phyloP scores from a whole-genome alignment of 2,113 vertebrate species.

The Sturnus vulgaris region DNA sequence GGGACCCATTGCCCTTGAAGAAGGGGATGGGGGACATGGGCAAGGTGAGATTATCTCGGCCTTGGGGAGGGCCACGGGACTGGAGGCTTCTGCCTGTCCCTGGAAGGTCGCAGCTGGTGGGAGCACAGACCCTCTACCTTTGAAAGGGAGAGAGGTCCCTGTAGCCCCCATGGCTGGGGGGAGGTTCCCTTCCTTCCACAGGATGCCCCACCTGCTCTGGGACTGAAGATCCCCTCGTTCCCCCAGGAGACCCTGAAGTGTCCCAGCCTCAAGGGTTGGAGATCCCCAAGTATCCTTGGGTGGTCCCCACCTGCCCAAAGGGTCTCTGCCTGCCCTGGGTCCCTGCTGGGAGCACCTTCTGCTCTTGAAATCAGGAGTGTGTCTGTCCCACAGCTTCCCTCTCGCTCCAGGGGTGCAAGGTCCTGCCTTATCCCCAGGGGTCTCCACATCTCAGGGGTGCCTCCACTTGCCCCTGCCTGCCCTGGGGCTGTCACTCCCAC shows the following conservation, averaged over 20 bases:
- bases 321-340: neutral
- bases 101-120: neutral
- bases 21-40: neutral
- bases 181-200: accelerated
- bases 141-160: neutral
- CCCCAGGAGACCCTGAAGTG: no score
- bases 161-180: neutral
- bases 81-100: neutral
- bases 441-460: neutral
- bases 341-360: neutral
- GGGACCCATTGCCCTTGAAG: neutral
- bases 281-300: neutral
- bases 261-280: neutral
- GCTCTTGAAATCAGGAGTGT: no score
- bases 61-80: neutral
- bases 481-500: accelerated
- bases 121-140: neutral
- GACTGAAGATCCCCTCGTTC: neutral
- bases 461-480: neutral
- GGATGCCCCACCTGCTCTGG: neutral
- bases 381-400: neutral
- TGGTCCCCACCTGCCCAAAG: neutral
- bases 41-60: neutral
- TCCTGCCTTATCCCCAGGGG: neutral
- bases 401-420: neutral